Evolutionary conservation across 2,113 vertebrate species (phyloP).

Genomic region (Otolemur garnettii): DNA sequence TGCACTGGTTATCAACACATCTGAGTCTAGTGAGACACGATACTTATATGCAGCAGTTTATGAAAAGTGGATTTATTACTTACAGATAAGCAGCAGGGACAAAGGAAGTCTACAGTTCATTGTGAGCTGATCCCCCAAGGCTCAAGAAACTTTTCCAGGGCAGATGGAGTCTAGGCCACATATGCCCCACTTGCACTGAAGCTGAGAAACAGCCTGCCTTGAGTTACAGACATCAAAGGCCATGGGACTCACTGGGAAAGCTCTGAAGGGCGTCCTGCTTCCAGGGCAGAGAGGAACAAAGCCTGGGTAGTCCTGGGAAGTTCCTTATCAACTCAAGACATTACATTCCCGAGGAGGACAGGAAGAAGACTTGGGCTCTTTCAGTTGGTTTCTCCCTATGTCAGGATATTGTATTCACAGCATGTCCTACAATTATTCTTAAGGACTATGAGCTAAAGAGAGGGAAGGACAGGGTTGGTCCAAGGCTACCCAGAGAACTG

Average conservation of each 20-base stretch:
- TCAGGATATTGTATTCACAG: not conserved
- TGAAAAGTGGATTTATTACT: not conserved
- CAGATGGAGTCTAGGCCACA: not conserved
- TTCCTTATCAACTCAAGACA: not conserved
- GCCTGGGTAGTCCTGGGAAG: not conserved
- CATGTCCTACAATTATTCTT: not conserved
- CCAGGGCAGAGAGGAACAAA: not conserved
- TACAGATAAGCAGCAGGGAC: not conserved
- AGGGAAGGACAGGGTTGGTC: not conserved
- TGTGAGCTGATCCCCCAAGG: not conserved
- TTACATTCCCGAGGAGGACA: not conserved
- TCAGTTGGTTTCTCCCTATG: not conserved
- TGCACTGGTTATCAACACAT: not conserved
- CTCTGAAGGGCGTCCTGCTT: not conserved
- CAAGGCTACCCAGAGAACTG: not conserved
- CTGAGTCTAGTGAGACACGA: not conserved
- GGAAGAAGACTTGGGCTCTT: not conserved
- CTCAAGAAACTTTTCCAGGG: not conserved
- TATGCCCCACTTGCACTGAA: not conserved
- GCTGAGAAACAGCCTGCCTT: not conserved
- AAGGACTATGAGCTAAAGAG: not conserved
- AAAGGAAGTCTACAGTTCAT: not conserved
- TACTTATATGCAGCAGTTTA: not conserved
- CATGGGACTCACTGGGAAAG: not conserved
- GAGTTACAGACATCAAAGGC: not conserved